phyloP scores from a whole-genome alignment of 1,140 invertebrate species.

The Drosophila novamexicana region DNA sequence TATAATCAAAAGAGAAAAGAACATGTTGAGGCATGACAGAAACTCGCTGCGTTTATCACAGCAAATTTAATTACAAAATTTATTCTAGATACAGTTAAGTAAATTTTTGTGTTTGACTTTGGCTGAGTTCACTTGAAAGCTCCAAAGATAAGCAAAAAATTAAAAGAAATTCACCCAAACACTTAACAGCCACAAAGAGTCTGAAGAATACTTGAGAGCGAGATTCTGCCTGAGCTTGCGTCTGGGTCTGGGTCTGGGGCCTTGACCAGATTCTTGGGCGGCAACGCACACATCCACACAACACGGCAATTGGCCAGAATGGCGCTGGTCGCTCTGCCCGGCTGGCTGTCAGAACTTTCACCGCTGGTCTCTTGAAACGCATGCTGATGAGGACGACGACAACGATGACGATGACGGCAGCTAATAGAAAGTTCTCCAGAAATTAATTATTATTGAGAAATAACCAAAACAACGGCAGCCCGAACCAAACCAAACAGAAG shows the following conservation, averaged over 20 bases:
- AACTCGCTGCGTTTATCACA: constrained; percentile 3
- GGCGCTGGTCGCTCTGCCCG: constrained; percentile 12
- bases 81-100: constrained; percentile 80
- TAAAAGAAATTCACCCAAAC: constrained; percentile 35
- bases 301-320: constrained; percentile 22
- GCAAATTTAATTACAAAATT: constrained; percentile 41
- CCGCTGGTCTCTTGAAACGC: constrained; percentile 64
- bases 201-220: constrained; percentile 55
- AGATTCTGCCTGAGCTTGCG: constrained; percentile 34
- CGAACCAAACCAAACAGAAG: constrained; percentile 33
- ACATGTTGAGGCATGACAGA: constrained; percentile 23
- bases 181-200: constrained; percentile 48
- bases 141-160: constrained; percentile 9
- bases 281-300: constrained; percentile 14
- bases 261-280: constrained; percentile 35
- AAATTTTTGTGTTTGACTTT: constrained; percentile 71
- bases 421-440: constrained; percentile 76
- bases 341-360: constrained; percentile 65
- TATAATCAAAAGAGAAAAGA: constrained; percentile 45
- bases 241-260: constrained; percentile 15
- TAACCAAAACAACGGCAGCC: constrained; percentile 61
- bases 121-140: constrained; percentile 57
- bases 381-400: constrained; percentile 74
- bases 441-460: constrained; percentile 76
- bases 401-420: constrained; percentile 51